Conservation (phyloP, 2,113 vertebrate species). For the Motacilla alba region DNA sequence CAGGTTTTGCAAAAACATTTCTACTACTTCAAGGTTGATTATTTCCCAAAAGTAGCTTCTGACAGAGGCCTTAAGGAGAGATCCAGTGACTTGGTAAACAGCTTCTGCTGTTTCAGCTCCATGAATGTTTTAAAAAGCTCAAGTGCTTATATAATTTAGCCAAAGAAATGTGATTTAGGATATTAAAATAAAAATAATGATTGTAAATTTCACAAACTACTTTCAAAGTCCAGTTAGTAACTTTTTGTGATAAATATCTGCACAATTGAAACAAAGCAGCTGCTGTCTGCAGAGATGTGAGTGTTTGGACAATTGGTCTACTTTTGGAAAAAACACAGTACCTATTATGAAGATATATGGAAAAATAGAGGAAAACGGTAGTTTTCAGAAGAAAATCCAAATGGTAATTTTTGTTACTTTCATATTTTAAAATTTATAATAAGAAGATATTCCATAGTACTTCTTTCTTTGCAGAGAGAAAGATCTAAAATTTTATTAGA, state of each 20-base stretch:
- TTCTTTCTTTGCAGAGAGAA: not conserved
- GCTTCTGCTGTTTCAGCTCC: not conserved
- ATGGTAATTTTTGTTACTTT: conserved; percentile 1
- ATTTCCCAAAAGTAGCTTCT: not conserved
- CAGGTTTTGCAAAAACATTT: not conserved
- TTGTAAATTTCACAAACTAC: not conserved
- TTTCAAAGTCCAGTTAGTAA: not conserved
- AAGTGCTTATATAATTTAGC: not conserved
- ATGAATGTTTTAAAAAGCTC: not conserved
- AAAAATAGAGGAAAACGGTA: not conserved
- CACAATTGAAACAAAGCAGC: not conserved
- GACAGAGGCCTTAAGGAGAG: not conserved
- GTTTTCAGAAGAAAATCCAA: not conserved
- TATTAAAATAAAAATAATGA: conserved; percentile 54
- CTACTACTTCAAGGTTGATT: not conserved
- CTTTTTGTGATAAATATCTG: not conserved
- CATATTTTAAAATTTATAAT: not conserved
- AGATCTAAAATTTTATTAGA: not conserved
- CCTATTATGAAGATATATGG: not conserved
- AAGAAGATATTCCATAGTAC: not conserved
- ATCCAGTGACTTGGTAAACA: not conserved
- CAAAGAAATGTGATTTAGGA: not conserved
- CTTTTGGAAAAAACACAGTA: not conserved
- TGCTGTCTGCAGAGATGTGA: not conserved
- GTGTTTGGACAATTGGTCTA: not conserved